phyloP scores from a whole-genome alignment of 2,888 invertebrate species.

The Scaeva pyrastri region DNA sequence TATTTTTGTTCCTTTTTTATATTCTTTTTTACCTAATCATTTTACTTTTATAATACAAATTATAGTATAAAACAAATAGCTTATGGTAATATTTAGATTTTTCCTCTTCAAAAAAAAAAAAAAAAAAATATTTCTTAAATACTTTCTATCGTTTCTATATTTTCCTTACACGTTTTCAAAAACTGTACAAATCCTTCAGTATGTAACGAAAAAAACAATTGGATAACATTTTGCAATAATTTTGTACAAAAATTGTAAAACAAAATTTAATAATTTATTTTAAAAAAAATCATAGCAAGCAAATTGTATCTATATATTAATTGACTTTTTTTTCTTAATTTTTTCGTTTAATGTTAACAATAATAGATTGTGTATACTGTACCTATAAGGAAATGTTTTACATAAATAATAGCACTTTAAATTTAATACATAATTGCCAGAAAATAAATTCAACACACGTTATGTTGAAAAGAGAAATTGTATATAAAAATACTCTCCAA shows the following conservation, averaged over 20 bases:
- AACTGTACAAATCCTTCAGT: conserved; percentile 18
- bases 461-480: conserved; percentile 11
- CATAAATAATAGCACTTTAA: neutral
- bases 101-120: conserved; percentile 58
- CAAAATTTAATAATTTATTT: conserved; percentile 5
- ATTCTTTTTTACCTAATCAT: neutral
- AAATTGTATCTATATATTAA: conserved; percentile 68
- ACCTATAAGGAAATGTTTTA: conserved; percentile 16
- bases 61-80: conserved; percentile 3
- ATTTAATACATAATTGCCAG: neutral
- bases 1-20: conserved; percentile 17
- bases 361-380: conserved; percentile 3
- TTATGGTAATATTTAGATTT: conserved; percentile 66
- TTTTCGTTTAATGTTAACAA: neutral
- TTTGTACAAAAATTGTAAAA: conserved; percentile 22
- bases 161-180: conserved; percentile 23
- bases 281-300: conserved; percentile 4
- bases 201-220: neutral
- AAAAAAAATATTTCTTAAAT: conserved; percentile 61
- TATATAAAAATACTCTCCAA: conserved; percentile 3
- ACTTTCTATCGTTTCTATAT: conserved; percentile 66
- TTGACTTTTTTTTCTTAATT: conserved; percentile 41
- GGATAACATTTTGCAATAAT: conserved; percentile 33
- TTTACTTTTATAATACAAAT: conserved; percentile 12
- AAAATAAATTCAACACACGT: neutral